Evolutionary conservation across 2,888 invertebrate species (phyloP), one percentile per base, ranked within the genome.

Genomic region (Tetanocera ferruginea): DNA sequence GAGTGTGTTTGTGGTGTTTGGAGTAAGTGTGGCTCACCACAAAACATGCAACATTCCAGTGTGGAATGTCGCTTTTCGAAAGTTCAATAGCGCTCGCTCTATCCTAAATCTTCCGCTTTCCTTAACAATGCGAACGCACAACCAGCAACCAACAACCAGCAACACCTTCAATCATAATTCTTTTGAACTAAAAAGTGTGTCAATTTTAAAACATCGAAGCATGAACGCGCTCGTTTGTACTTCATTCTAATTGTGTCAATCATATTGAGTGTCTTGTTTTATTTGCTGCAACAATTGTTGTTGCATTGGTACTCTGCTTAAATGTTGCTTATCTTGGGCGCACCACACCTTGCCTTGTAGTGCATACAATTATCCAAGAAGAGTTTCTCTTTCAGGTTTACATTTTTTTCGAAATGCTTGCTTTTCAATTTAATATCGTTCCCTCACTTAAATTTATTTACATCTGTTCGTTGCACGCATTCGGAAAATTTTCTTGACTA

Each of bases 231-330:
- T 62, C 25, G 14, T 55, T n/a, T 9, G 28, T 23, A 62, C 25
- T 55, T 31, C 17, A 72, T 55, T 72, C 72, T 72, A 72, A 60
- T 72, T 72, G 43, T 60, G 72, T 72, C 72, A 72, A 72, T 72
- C 72, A 72, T 23, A 37, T 60, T 57, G 72, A 14, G 51, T 51
- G 67, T 43, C 19, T 43, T 37, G 66, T 17, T 62, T 28, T 5
- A 19, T 37, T 19, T 67, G 43, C 43, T 64, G 28, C 64, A 31
- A 31, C 31, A 17, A 64, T 31, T 64, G 28, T 34, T 31, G 25
- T n/a, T 43, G 8, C 37, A 37, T 8, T 37, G 37, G 3, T 11
- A 14, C 43, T 43, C 43, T 43, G 43, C 43, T 43, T 43, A 2
- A 43, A 17, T 62, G 5, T 62, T 14, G 25, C 60, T 28, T 28